Evolutionary conservation across 53 echinoderm and acorn worm species (phyloP), one percentile per base, ranked within the genome.

Genomic region (Zoroaster sp.): DNA sequence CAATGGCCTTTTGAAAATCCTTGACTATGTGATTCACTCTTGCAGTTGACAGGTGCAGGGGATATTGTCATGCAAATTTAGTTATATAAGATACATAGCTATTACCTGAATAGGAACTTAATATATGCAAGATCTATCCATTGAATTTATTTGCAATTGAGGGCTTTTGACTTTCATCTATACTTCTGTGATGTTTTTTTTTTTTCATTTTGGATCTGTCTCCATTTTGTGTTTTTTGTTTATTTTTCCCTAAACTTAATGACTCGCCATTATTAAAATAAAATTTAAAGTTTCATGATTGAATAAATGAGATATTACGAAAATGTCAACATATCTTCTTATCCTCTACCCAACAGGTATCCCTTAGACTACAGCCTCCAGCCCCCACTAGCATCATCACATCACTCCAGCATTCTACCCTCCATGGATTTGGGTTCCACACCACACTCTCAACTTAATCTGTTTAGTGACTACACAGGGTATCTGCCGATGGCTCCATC

Each of bases 401-500:
- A 79, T 36, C 73, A 74, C 65, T 74, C 88, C 32, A 88, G 81
- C 40, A 66, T 87, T 14, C 12, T 92, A 49, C 92, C 92, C 11
- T 49, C 86, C 30, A 80, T 88, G 73, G 78, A 66, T 18, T n/a
- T 87, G 20, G 91, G 80, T 30, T 43, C 78, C 31, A 36, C 87
- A 5, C 42, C 87, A 28, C 91, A 81, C 41, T 43, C 81, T 17
- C 79, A 78, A 25, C 83, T 88, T 47, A 49, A 75, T 5, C 76
- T 93, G 69, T 93, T 90, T 70, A 75, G 90, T 13, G 93, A 93
- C 70, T 93, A 90, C 54, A 72, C 68, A 68, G 46, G 88, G 28
- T 77, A 83, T 46, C 87, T 93, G 28, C 83, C 87, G 8, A 80
- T 93, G 53, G 90, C 87, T 17, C 78, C 88, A 0, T 14, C 90